A percentile compares a stretch with the other conserved stretches of the same genome.
These are phyloP conservation scores for Tenebrosternarchus preto DNA, from an alignment of 2,113 vertebrate genomes.

Conservation along the genomic window DNA sequence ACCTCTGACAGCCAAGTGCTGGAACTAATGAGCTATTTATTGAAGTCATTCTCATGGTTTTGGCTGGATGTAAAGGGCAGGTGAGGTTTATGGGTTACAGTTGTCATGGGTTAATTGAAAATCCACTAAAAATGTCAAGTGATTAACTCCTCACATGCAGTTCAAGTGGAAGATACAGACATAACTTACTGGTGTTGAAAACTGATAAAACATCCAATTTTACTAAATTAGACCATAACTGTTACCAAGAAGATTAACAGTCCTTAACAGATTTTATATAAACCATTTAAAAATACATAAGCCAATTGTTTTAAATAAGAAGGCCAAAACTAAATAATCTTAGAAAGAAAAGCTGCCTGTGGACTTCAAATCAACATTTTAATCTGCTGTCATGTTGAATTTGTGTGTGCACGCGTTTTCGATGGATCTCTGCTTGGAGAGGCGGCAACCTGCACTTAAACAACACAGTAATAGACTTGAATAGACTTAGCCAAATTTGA, in stretches of 20 bases:
- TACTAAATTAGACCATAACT: background rate
- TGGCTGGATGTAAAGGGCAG: slow-evolving; percentile 55
- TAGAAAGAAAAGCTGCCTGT: too few species aligned
- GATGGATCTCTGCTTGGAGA: too few species aligned
- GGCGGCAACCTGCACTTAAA: too few species aligned
- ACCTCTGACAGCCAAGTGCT: slow-evolving; percentile 67
- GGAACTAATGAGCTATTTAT: slow-evolving; percentile 74
- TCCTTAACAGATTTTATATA: background rate
- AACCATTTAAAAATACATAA: background rate
- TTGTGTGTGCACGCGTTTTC: background rate
- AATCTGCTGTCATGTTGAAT: background rate
- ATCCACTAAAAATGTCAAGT: slow-evolving; percentile 71
- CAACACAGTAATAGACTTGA: background rate
- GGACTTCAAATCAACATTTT: too few species aligned
- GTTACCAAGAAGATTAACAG: background rate
- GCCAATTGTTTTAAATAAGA: background rate
- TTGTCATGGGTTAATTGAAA: slow-evolving; percentile 73
- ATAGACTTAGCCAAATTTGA: background rate
- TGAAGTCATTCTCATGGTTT: slow-evolving; percentile 66
- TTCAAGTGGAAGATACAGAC: slow-evolving; percentile 42
- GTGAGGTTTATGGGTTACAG: slow-evolving; percentile 61
- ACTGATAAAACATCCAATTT: slow-evolving; percentile 8
- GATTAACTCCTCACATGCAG: slow-evolving; percentile 66
- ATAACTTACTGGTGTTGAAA: slow-evolving; percentile 43
- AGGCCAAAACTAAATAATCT: background rate